phyloP scores from a whole-genome alignment of 2,113 vertebrate species.

The Phyllostomus hastatus region DNA sequence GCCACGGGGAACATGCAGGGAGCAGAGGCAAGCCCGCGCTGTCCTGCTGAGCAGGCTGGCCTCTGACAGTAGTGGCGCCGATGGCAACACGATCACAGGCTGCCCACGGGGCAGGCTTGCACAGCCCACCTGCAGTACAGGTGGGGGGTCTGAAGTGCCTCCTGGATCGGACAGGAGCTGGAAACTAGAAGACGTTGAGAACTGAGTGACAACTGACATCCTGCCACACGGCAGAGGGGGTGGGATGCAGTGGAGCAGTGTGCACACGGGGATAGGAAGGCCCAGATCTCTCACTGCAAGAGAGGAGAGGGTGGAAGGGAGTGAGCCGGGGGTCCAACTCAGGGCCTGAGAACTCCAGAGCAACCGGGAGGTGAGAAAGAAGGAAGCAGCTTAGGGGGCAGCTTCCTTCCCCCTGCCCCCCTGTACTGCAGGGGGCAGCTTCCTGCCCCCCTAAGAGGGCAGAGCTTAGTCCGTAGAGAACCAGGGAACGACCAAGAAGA shows the following conservation, averaged over 20 bases:
- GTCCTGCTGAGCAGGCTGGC: not conserved
- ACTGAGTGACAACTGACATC: not conserved
- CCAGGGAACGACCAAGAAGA: not conserved
- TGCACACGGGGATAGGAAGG: not conserved
- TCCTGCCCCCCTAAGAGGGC: no score
- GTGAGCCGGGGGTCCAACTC: not conserved
- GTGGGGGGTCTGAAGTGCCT: not conserved
- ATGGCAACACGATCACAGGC: not conserved
- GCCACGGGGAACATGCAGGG: not conserved
- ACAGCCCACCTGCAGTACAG: not conserved
- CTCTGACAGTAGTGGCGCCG: not conserved
- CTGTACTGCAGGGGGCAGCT: no score
- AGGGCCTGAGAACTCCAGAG: not conserved
- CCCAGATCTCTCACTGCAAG: not conserved
- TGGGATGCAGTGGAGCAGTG: not conserved
- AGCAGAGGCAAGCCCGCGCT: not conserved
- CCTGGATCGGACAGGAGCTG: not conserved
- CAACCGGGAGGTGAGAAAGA: not conserved
- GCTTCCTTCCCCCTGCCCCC: no score
- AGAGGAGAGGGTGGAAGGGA: not conserved
- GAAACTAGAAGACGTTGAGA: not conserved
- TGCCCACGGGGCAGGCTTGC: not conserved
- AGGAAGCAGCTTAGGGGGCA: not conserved
- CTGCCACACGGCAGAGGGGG: not conserved
- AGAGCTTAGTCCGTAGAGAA: not conserved